Conservation (phyloP, 2,797 vertebrate species). For the Scyliorhinus canicula region DNA sequence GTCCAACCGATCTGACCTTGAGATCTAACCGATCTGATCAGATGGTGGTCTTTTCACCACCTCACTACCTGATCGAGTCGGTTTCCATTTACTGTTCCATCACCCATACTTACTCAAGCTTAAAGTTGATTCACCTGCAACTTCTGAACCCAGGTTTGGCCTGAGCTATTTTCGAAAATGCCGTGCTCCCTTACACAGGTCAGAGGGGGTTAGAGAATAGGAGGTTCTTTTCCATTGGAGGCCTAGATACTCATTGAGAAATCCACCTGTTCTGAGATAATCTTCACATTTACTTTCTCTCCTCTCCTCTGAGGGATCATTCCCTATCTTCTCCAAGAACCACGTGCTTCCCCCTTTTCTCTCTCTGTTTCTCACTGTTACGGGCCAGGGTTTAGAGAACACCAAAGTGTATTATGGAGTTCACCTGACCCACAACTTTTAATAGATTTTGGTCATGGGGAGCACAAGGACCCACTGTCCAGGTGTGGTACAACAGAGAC, state of each 20-base stretch:
- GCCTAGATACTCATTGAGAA: not conserved
- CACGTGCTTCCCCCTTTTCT: not conserved
- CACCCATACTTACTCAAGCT: not conserved
- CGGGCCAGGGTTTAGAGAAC: too few relatives aligned
- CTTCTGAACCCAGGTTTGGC: not conserved
- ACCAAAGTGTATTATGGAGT: too few relatives aligned
- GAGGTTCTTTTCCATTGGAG: not conserved
- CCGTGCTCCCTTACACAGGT: not conserved
- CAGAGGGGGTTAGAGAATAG: not conserved
- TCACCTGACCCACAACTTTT: too few relatives aligned
- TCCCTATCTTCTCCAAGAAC: not conserved
- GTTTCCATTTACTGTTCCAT: not conserved
- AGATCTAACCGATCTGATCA: not conserved
- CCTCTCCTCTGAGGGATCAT: not conserved
- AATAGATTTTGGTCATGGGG: too few relatives aligned
- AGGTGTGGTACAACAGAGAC: too few relatives aligned
- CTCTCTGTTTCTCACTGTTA: too few relatives aligned
- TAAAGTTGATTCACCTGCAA: not conserved
- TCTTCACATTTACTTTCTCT: not conserved
- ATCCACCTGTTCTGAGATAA: not conserved
- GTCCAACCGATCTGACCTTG: too few relatives aligned
- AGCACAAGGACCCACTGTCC: too few relatives aligned
- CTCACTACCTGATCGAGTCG: not conserved
- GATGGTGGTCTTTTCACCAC: not conserved
- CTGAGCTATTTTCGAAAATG: not conserved